Base-by-base conservation (phyloP, 1,140 invertebrate genomes). In the Plodia interpunctella region DNA sequence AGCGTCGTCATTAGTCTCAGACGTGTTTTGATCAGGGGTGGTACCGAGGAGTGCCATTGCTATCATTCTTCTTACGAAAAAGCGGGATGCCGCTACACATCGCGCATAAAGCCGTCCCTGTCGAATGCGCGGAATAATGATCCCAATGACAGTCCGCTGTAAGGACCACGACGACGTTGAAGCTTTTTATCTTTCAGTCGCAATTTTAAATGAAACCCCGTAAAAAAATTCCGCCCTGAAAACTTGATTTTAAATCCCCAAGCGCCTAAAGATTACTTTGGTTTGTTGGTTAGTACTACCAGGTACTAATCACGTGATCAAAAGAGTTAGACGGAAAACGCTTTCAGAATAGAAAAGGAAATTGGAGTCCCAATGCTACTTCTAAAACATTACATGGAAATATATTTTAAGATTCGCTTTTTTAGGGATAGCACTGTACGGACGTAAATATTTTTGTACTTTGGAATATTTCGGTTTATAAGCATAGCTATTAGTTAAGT, bases 21-120 rank as follows among this genome's bases (percentile, higher is more conserved):
- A 80, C 80, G 80, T 81, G 81, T 84, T 87, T 87, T 83, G 83
- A 87, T 83, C 80, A 67, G 63, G 66, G 67, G 55, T 50, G 55
- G 66, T 63, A 59, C 63, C 63, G 62, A 57, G 44, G 59, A 71
- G 62, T 63, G 61, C 62, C 65, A 62, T 68, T 62, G 63, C 57
- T 58, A 66, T 71, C 64, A 71, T 68, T 65, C 60, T 65, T 62
- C 54, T 35, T 52, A 32, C 49, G 60, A 19, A 28, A 15, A 57
- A 68, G 9, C 30, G 59, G 44, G 69, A 71, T 52, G 57, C 13
- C 38, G 19, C 25, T 68, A 61, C 65, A 60, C 51, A 30, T 51
- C 55, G 55, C 30, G 21, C 35, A 49, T 63, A 60, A 51, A 44
- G 15, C 35, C 49, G 17, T 63, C 66, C 21, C 28, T 56, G 52